Conservation (phyloP, 2,888 invertebrate species). For the Pachydiplax longipennis region DNA sequence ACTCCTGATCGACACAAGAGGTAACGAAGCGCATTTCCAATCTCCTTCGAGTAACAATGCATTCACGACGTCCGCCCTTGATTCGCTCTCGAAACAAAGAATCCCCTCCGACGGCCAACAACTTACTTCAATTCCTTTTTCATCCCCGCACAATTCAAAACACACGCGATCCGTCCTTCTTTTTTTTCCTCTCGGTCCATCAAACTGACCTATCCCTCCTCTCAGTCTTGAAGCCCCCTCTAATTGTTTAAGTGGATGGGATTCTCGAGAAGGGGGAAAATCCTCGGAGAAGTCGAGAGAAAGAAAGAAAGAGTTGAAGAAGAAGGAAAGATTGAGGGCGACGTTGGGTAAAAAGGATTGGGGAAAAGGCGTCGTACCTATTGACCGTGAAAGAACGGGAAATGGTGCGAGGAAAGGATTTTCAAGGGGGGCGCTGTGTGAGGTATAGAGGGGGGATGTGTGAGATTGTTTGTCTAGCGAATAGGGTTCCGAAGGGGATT, state of each 20-base stretch:
- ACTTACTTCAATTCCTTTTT: too few species aligned
- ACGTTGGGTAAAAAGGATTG: background rate
- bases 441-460: background rate
- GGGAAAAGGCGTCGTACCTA: background rate
- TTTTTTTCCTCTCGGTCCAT: background rate
- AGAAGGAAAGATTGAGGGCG: background rate
- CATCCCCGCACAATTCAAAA: background rate
- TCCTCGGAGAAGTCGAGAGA: background rate
- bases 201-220: background rate
- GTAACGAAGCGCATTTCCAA: too few species aligned
- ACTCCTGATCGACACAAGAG: too few species aligned
- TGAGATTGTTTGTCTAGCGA: background rate
- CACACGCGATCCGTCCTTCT: too few species aligned
- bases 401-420: background rate
- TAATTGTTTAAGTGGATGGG: background rate
- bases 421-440: background rate
- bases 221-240: background rate
- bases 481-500: background rate
- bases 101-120: too few species aligned
- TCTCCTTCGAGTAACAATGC: too few species aligned
- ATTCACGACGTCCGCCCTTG: too few species aligned
- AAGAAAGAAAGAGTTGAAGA: background rate
- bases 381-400: background rate
- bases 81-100: too few species aligned
- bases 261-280: background rate